Evolutionary conservation across 2,113 vertebrate genomes (phyloP).

Genomic region (Pedetes capensis): DNA sequence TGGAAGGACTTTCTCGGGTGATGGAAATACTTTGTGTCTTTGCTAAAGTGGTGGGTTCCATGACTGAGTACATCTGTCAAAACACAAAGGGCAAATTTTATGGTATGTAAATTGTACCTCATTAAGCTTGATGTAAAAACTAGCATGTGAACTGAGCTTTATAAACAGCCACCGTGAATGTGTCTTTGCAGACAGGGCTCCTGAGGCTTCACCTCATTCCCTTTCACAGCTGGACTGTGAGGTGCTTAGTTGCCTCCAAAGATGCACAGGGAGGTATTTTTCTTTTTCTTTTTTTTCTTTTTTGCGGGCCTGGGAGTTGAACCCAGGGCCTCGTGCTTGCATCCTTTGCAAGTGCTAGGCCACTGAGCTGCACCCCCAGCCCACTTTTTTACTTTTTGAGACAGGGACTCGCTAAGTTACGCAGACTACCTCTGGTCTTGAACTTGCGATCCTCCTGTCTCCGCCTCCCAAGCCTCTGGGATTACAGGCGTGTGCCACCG

Average conservation of each 20-base stretch:
- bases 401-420: too few relatives aligned
- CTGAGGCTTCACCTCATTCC: accelerated
- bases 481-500: too few relatives aligned
- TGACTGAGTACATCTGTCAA: background rate
- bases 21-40: background rate
- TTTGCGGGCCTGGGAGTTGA: too few relatives aligned
- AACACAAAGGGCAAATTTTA: background rate
- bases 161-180: background rate
- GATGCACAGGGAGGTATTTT: too few relatives aligned
- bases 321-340: too few relatives aligned
- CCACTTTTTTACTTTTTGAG: too few relatives aligned
- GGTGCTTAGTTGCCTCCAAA: background rate
- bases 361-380: too few relatives aligned
- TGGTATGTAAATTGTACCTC: background rate
- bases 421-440: too few relatives aligned
- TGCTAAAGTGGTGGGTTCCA: background rate
- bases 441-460: too few relatives aligned
- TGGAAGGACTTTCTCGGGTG: background rate
- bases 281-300: too few relatives aligned
- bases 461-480: too few relatives aligned
- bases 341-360: too few relatives aligned
- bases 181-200: background rate
- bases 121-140: background rate
- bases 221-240: background rate
- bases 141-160: background rate